A percentile compares a stretch with the other conserved stretches of the same genome.
These are phyloP conservation scores for Drosophila prolongata DNA, from an alignment of 2,888 invertebrate species.

Conservation along the genomic window DNA sequence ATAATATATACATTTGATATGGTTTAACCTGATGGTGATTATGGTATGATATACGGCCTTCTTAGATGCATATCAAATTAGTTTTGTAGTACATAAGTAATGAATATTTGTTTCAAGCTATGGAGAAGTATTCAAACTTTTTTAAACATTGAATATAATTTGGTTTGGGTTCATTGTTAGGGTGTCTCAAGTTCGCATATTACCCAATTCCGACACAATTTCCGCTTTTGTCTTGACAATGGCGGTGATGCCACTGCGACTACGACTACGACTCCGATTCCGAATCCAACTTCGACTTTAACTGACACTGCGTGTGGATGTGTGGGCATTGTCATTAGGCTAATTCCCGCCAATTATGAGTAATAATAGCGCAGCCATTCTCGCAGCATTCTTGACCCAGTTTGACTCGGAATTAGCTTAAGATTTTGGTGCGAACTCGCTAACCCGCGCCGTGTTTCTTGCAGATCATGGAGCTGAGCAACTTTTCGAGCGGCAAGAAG, in stretches of 20 bases:
- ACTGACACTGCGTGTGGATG: constrained; percentile 28
- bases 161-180: constrained; percentile 4
- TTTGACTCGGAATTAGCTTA: constrained; percentile 63
- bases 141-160: background rate
- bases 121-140: background rate
- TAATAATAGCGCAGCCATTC: constrained; percentile 59
- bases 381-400: constrained; percentile 74
- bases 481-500: constrained; percentile 82
- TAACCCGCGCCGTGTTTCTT: constrained; percentile 27
- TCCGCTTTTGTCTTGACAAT: constrained; percentile 39
- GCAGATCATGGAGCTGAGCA: constrained; percentile 84
- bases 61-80: no score
- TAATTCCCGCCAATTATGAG: constrained; percentile 77
- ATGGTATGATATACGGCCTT: no score
- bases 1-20: no score
- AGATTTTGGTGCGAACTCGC: constrained; percentile 53
- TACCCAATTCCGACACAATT: constrained; percentile 27
- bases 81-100: no score
- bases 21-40: no score
- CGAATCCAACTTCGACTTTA: constrained; percentile 7
- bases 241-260: constrained; percentile 16
- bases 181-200: constrained; percentile 16
- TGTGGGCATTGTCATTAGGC: constrained; percentile 67
- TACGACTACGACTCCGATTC: constrained; percentile 18
- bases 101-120: background rate